Base-by-base conservation (phyloP, 2,113 vertebrate species). In the Hippocampus zosterae region DNA sequence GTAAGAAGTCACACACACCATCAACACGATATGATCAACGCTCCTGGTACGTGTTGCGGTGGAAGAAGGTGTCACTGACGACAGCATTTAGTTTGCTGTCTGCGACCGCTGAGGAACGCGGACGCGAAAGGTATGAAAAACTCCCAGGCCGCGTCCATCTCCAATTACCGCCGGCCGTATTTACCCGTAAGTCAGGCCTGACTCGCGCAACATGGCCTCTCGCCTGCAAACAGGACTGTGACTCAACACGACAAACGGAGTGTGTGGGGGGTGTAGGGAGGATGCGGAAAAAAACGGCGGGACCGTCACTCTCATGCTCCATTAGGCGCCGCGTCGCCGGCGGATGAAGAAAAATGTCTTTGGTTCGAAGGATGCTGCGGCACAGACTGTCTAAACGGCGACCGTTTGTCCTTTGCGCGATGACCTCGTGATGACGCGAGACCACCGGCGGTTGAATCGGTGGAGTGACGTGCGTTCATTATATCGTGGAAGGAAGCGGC, bases 341-440 rank as follows among this genome's bases (percentile, higher is more conserved):
- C 72, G 86, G 81, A 89, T 82, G 84, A 88, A 88, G 88, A 89
- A 82, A 89, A 89, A 91, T 86, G 75, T 71, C 79, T 87, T 84
- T 72, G 71, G 75, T 72, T 63, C 42, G 68, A 66, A 76, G 78
- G 75, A 76, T 67, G 70, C 65, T 65, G 75, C 68, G 33, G 56
- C 69, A 71, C 71, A 81, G 78, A 84, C 73, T n/a, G 77, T 85
- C 81, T 87, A 80, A 80, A 86, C 76, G 70, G 79, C 68, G 75
- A 67, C 60, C 65, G 33, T 75, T 77, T 18, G 71, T 84, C 79
- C 78, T 79, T 67, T 67, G 66, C 65, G 57, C 67, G 29, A 52
- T 78, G 81, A 84, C 79, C 81, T 76, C 70, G 33, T 63, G 64
- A 67, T 64, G 40, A 46, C 66, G 63, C 18, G 40, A 61, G 25